Percentiles rank a stretch among this genome's conserved stretches.
phyloP scores from a whole-genome alignment of 2,113 vertebrate species.

The Orthonyx spaldingii region DNA sequence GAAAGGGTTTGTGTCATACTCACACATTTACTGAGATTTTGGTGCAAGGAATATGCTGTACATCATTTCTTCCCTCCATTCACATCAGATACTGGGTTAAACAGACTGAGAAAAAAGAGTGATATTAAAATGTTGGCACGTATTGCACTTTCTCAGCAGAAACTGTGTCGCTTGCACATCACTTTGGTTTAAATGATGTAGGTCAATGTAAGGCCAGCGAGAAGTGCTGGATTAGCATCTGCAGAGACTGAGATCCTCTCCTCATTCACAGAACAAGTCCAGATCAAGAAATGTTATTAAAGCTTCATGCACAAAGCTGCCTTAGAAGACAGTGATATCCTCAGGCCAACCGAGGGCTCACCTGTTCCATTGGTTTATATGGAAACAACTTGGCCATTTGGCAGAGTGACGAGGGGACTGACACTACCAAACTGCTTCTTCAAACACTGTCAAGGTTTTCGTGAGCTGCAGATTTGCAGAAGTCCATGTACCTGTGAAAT shows the following conservation, averaged over 20 bases:
- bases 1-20: background rate
- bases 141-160: conserved; percentile 20
- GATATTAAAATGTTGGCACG: background rate
- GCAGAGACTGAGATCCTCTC: background rate
- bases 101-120: background rate
- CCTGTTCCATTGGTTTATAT: background rate
- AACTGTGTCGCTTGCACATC: background rate
- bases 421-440: background rate
- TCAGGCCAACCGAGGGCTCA: background rate
- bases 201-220: background rate
- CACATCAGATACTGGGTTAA: background rate
- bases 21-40: background rate
- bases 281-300: background rate
- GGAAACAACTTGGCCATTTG: background rate
- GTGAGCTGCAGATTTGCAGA: conserved; percentile 7
- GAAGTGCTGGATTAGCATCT: conserved; percentile 17
- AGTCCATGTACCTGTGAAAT: conserved; percentile 55
- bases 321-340: background rate
- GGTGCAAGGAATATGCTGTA: background rate
- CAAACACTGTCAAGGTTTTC: background rate
- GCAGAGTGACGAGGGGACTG: background rate
- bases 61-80: background rate
- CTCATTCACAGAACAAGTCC: background rate
- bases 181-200: background rate
- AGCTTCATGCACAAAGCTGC: background rate